Percentiles rank a stretch among this genome's conserved stretches.
phyloP scores from a whole-genome alignment of 2,888 invertebrate species.

The Piscicola geometra region DNA sequence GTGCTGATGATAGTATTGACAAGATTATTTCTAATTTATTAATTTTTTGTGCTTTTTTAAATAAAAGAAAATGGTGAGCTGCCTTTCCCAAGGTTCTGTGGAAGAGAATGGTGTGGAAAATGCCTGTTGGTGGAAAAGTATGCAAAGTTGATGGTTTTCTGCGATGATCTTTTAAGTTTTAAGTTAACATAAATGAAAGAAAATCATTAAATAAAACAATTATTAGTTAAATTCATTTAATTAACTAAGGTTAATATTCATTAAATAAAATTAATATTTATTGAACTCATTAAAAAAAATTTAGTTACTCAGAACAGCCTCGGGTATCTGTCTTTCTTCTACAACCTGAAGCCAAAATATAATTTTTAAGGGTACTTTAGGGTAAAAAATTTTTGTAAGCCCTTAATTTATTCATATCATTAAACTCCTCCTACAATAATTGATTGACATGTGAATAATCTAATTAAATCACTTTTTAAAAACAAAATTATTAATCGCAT shows the following conservation, averaged over 20 bases:
- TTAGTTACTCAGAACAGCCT: slow-evolving; percentile 48
- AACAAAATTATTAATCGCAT: too few relatives aligned
- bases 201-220: not conserved
- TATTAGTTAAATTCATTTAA: not conserved
- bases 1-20: slow-evolving; percentile 3
- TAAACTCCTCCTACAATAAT: too few relatives aligned
- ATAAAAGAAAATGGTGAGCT: slow-evolving; percentile 35
- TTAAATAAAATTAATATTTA: too few relatives aligned
- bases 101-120: slow-evolving; percentile 58
- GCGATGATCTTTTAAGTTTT: not conserved
- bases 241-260: too few relatives aligned
- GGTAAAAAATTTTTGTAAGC: slow-evolving; percentile 39
- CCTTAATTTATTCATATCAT: too few relatives aligned
- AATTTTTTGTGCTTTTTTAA: slow-evolving; percentile 49
- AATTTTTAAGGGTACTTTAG: too few relatives aligned
- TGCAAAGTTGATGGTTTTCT: not conserved
- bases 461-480: too few relatives aligned
- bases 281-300: too few relatives aligned
- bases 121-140: slow-evolving; percentile 47
- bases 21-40: not conserved
- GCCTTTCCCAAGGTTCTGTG: slow-evolving; percentile 59
- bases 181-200: not conserved
- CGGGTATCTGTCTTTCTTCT: slow-evolving; percentile 56
- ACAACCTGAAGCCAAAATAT: too few relatives aligned
- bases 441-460: too few relatives aligned